phyloP scores from a whole-genome alignment of 1,140 invertebrate species.

The Orchestia grillus region DNA sequence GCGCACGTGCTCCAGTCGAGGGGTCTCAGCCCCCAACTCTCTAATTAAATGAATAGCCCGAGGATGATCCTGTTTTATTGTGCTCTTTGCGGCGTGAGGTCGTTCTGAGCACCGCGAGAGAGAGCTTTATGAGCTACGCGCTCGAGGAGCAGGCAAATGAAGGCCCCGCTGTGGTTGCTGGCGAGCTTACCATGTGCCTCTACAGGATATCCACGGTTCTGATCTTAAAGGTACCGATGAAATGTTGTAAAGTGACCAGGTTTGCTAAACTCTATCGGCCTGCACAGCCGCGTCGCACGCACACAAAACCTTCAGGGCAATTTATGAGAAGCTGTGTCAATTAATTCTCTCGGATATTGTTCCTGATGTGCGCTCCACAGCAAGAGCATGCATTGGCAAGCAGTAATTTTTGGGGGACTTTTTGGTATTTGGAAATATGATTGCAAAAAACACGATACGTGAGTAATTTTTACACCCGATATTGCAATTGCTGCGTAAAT shows the following conservation, averaged over 20 bases:
- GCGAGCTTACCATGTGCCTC: neutral
- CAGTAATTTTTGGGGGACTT: neutral
- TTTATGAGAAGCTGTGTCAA: too few relatives aligned
- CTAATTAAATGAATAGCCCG: constrained; percentile 29
- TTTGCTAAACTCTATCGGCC: too few relatives aligned
- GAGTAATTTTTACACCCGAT: neutral
- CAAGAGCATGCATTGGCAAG: too few relatives aligned
- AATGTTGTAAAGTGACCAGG: too few relatives aligned
- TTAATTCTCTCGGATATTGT: too few relatives aligned
- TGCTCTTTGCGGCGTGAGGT: constrained; percentile 40
- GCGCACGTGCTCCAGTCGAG: neutral
- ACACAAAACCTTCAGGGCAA: too few relatives aligned
- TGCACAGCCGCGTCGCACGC: too few relatives aligned
- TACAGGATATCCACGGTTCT: neutral
- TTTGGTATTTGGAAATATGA: neutral
- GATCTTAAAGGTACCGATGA: neutral
- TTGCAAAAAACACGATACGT: neutral
- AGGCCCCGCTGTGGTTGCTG: neutral
- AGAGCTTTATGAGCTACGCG: constrained; percentile 2
- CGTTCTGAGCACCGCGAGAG: constrained; percentile 1
- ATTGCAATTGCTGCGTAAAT: neutral
- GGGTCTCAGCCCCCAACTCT: neutral
- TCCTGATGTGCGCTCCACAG: too few relatives aligned
- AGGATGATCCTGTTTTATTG: constrained; percentile 35
- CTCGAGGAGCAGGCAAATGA: neutral